Conservation (phyloP, 2,113 vertebrate species). For the Pedetes capensis region DNA sequence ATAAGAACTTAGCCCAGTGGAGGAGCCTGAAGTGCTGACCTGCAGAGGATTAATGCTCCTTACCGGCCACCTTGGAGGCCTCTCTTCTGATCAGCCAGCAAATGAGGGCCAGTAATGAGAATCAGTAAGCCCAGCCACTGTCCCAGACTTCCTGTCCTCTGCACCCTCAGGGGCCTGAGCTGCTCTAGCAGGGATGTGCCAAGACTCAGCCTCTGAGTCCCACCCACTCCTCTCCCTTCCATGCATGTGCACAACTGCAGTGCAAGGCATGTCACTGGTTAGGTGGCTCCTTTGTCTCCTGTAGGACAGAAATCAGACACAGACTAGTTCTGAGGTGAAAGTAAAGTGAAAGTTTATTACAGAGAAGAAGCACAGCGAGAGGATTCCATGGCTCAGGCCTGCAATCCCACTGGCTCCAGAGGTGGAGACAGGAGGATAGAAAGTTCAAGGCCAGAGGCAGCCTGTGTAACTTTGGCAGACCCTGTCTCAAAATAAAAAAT, state of each 20-base stretch:
- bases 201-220: background rate
- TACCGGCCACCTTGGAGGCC: too few species aligned
- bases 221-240: background rate
- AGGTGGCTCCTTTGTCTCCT: background rate
- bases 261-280: background rate
- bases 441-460: too few species aligned
- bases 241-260: background rate
- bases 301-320: background rate
- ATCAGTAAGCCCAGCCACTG: background rate
- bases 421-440: too few species aligned
- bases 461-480: too few species aligned
- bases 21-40: background rate
- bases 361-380: background rate
- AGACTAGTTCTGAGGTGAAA: background rate
- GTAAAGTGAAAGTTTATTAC: background rate
- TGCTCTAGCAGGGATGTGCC: background rate
- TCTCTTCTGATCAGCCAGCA: background rate
- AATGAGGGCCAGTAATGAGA: background rate
- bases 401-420: too few species aligned
- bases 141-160: background rate
- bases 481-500: too few species aligned
- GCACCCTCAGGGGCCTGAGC: background rate
- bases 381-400: too few species aligned
- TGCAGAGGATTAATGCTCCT: rapidly evolving
- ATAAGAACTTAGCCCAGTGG: background rate